phyloP scores from a whole-genome alignment of 2,888 invertebrate genomes.

The Tribolium freemani region DNA sequence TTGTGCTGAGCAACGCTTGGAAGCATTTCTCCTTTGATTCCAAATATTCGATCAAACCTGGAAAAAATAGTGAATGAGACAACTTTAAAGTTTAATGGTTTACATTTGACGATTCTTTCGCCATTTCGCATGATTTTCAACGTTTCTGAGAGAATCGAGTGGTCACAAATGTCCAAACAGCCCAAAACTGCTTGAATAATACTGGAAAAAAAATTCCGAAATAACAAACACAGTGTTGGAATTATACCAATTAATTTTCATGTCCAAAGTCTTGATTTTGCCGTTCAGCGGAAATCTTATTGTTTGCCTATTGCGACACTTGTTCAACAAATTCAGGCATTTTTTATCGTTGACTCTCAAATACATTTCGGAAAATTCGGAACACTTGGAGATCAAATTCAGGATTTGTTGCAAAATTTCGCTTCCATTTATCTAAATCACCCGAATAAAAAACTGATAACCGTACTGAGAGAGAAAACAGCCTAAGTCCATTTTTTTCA shows the following conservation, averaged over 20 bases:
- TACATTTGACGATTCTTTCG: slow-evolving; percentile 79
- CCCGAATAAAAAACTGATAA: not conserved
- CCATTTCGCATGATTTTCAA: slow-evolving; percentile 78
- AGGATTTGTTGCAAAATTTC: slow-evolving; percentile 73
- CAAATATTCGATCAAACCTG: slow-evolving; percentile 74
- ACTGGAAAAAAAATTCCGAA: slow-evolving; percentile 64
- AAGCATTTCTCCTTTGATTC: slow-evolving; percentile 67
- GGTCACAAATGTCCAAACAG: slow-evolving; percentile 77
- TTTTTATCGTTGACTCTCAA: slow-evolving; percentile 79
- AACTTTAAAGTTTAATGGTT: slow-evolving; percentile 41
- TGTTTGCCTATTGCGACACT: slow-evolving; percentile 71
- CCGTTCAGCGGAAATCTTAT: slow-evolving; percentile 81
- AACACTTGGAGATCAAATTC: slow-evolving; percentile 72
- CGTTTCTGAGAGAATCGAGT: slow-evolving; percentile 79
- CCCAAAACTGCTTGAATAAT: slow-evolving; percentile 83
- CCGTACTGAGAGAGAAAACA: too few relatives aligned
- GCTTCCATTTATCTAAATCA: slow-evolving; percentile 71
- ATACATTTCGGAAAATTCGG: slow-evolving; percentile 79
- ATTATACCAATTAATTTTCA: slow-evolving; percentile 82
- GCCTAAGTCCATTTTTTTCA: too few relatives aligned
- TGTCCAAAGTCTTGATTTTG: slow-evolving; percentile 77
- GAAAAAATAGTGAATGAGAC: slow-evolving; percentile 27
- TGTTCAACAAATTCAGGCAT: slow-evolving; percentile 78
- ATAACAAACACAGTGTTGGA: not conserved
- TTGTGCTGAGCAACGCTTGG: slow-evolving; percentile 72